Evolutionary conservation across 2,797 vertebrate species (phyloP), one percentile per base, ranked within the genome.

Genomic region (Anguilla marmorata): DNA sequence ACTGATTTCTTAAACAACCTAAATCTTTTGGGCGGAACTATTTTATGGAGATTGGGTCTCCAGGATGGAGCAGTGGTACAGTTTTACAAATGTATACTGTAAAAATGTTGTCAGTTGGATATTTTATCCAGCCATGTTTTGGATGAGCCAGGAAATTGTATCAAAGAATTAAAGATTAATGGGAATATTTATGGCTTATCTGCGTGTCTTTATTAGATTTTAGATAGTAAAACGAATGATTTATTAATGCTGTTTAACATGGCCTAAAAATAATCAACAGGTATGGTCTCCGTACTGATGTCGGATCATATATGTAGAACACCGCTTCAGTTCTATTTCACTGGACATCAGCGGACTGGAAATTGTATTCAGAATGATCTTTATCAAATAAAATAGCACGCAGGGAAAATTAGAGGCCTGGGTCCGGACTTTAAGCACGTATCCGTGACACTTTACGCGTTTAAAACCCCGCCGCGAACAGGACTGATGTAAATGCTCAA

Each of bases 401-500:
- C 9, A 24, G n/a, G 63, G 5, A 66, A 66, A 66, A 66, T 8
- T 52, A 66, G 21, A 66, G 63, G 63, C 63, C 21, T n/a, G 21
- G 0, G 24, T n/a, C 63, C 63, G n/a, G 63, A 66, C 3, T 66
- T 66, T 66, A 66, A 66, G 63, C 21, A 66, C 24, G 54, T 37
- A 63, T 58, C 9, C n/a, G 52, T 37, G 84, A 66, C 63, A 27
- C 84, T 88, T 89, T 48, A 88, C 30, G 79, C 88, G 87, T 86
- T 83, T 86, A 79, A 89, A 86, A 69, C 79, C 7, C 69, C 1
- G 24, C 37, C 21, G 9, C 5, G 52, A 33, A 66, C 82, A 30
- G 30, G 66, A 76, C 85, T 84, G 86, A 89, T 86, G 85, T 69
- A 90, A 91, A 89, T 76, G 86, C 41, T 52, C 6, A 52, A 74